These are phyloP conservation scores for Caenorhabditis zanzibari DNA, from an alignment of 2,888 invertebrate genomes.

Conservation along the genomic window DNA sequence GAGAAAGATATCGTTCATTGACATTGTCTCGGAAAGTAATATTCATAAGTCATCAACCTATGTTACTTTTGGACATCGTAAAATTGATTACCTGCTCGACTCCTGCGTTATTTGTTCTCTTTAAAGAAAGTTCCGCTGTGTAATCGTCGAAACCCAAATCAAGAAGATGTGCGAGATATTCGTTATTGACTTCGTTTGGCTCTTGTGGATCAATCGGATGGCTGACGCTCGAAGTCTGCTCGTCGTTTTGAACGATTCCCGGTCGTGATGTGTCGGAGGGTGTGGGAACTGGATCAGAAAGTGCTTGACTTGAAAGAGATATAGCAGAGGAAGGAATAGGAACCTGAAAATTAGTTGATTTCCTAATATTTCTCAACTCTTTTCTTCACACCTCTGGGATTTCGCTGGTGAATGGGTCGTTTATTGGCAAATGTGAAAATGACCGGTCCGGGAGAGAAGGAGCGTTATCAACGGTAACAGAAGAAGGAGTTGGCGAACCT, in stretches of 20 bases:
- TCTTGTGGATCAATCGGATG: slow-evolving; percentile 67
- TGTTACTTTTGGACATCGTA: no score
- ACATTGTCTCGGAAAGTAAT: background rate
- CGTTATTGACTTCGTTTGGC: slow-evolving; percentile 65
- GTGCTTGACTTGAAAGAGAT: slow-evolving; percentile 50
- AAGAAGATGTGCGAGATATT: slow-evolving; percentile 69
- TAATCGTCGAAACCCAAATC: slow-evolving; percentile 78
- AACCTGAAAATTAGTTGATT: slow-evolving; percentile 2
- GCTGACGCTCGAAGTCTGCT: slow-evolving; percentile 12
- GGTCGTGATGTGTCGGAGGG: slow-evolving; percentile 29
- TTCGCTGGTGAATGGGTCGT: slow-evolving; percentile 43
- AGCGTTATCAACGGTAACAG: slow-evolving; percentile 67
- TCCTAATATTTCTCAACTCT: background rate
- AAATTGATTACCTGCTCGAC: slow-evolving; percentile 76
- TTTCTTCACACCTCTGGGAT: slow-evolving; percentile 48
- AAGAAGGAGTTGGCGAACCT: slow-evolving; percentile 69
- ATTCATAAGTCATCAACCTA: background rate
- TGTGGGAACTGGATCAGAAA: slow-evolving; percentile 49
- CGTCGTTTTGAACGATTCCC: slow-evolving; percentile 5
- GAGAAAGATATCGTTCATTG: background rate
- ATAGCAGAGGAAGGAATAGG: slow-evolving; percentile 55
- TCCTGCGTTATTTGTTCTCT: slow-evolving; percentile 72
- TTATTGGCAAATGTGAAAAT: slow-evolving; percentile 16
- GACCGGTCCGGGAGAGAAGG: slow-evolving; percentile 49
- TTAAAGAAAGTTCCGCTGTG: slow-evolving; percentile 72